phyloP scores from a whole-genome alignment of 1,140 invertebrate species.

The Tetramorium alpestre region DNA sequence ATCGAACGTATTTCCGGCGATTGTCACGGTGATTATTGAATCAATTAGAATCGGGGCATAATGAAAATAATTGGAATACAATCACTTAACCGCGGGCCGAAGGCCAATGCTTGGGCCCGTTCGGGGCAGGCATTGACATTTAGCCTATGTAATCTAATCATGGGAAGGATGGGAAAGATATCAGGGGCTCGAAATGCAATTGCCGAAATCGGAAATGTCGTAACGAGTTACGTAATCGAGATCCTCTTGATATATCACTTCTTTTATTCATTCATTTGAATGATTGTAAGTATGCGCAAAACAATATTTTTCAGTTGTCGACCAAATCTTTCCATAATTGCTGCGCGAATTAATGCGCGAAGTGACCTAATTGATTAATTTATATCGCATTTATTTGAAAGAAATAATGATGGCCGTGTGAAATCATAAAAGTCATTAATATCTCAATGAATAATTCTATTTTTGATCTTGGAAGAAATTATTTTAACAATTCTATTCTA shows the following conservation, averaged over 20 bases:
- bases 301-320: background rate
- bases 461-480: background rate
- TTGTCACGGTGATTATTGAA: slow-evolving; percentile 81
- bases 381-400: background rate
- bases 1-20: slow-evolving; percentile 80
- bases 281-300: background rate
- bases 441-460: background rate
- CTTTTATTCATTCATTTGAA: background rate
- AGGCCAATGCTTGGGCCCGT: slow-evolving; percentile 77
- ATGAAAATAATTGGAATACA: slow-evolving; percentile 84
- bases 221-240: slow-evolving; percentile 3
- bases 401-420: background rate
- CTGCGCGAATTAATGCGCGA: background rate
- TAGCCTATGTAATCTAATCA: slow-evolving; percentile 9
- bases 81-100: slow-evolving; percentile 77
- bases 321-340: background rate
- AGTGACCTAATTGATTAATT: background rate
- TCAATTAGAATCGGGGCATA: slow-evolving; percentile 78
- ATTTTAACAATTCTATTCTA: background rate
- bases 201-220: background rate
- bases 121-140: slow-evolving; percentile 65
- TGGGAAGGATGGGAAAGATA: slow-evolving; percentile 5
- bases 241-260: background rate
- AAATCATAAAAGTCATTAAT: background rate
- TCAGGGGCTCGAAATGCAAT: background rate